Percentiles rank a stretch among this genome's conserved stretches.
Conservation (phyloP, 2,888 invertebrate species). For the Leistus spinibarbis region DNA sequence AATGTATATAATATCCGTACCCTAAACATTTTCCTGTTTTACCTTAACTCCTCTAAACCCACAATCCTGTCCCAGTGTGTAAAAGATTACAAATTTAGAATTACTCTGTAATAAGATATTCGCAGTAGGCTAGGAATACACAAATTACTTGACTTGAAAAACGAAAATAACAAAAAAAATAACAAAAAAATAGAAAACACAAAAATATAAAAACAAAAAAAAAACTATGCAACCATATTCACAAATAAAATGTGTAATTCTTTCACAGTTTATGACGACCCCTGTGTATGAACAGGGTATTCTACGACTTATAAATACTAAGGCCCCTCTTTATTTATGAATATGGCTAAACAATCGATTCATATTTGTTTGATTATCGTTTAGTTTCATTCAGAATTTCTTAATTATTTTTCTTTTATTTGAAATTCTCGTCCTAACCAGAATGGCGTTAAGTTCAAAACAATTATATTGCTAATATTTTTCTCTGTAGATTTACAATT, state of each 20-base stretch:
- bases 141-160: conserved; percentile 23
- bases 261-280: not conserved
- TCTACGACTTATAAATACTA: not conserved
- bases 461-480: conserved; percentile 21
- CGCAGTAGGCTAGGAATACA: conserved; percentile 29
- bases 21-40: conserved; percentile 22
- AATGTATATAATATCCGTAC: conserved; percentile 26
- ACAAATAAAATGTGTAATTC: conserved; percentile 36
- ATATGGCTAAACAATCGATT: conserved; percentile 28
- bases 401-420: conserved; percentile 7
- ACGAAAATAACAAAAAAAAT: conserved; percentile 16
- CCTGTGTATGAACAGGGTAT: not conserved
- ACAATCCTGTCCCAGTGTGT: conserved; percentile 24
- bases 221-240: conserved; percentile 27
- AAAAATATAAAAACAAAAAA: conserved; percentile 21
- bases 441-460: conserved; percentile 20
- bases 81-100: conserved; percentile 18
- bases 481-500: conserved; percentile 22
- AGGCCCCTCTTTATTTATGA: conserved; percentile 36
- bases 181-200: conserved; percentile 3
- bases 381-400: conserved; percentile 8
- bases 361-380: conserved; percentile 4
- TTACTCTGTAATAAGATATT: conserved; percentile 19
- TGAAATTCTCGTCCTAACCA: conserved; percentile 8
- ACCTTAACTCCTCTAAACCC: not conserved